These are phyloP conservation scores for Cebus imitator DNA, from an alignment of 2,113 vertebrate genomes.

Conservation along the genomic window DNA sequence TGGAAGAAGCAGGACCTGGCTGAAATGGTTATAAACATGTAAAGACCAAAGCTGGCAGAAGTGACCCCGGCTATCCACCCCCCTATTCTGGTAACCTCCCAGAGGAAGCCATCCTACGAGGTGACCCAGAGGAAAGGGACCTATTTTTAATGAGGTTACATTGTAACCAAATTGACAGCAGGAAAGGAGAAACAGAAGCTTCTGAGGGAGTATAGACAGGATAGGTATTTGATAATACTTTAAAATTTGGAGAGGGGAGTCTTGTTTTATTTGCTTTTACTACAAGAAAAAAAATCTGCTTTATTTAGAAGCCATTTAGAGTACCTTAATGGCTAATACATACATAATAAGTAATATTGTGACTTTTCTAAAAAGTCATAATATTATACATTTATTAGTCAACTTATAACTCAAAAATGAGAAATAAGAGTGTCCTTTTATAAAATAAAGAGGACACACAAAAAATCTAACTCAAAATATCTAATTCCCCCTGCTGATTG, in stretches of 20 bases:
- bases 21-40: no score
- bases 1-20: background rate
- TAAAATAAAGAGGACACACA: background rate
- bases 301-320: background rate
- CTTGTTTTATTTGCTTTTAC: background rate
- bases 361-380: background rate
- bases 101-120: no score
- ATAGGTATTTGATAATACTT: background rate
- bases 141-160: background rate
- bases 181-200: background rate
- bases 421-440: background rate
- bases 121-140: no score
- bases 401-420: background rate
- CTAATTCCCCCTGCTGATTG: no score
- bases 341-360: no score
- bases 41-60: background rate
- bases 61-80: background rate
- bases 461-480: background rate
- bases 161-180: background rate
- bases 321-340: background rate
- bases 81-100: background rate
- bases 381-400: background rate
- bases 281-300: background rate
- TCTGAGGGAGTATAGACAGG: fast-evolving
- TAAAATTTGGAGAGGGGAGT: no score